Base-by-base conservation (phyloP, 2,113 vertebrate species). In the Sciurus niger region DNA sequence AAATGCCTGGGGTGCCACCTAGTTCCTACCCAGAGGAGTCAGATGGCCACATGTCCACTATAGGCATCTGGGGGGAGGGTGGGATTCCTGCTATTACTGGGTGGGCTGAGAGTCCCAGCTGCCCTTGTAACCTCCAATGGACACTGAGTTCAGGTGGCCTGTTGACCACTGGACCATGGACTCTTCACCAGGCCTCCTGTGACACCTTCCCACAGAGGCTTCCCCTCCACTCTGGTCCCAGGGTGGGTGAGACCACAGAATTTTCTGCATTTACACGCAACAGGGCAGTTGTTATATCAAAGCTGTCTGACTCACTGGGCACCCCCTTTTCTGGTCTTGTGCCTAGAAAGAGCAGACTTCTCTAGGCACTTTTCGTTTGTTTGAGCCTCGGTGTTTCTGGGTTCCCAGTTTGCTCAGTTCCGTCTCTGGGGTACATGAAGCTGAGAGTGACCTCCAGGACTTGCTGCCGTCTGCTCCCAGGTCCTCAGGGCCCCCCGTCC, bases 401-500 rank as follows among this genome's bases (percentile, higher is more conserved):
- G n/a, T 58, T 58, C 32, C 55, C 88, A 83, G 70, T 46, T 18
- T 60, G 10, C 34, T 87, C 20, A 51, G 63, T 12, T 58, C 25
- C 63, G 67, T 10, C 55, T 48, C 55, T 74, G 77, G 46, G 46
- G 5, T 86, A 4, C 4, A 17, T 10, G 34, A 91, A 37, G 55
- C 76, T 12, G 14, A 22, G n/a, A 70, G 46, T 13, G 37, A 12
- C 25, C 48, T 53, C 48, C 43, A 63, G 34, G 30, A 16, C 76
- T 37, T 25, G 11, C 22, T 4, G 4, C 34, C 6, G 1, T 46
- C 10, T 16, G 5, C 46, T 67, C 30, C n/a, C 55, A 40, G 46
- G 46, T n/a, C 7, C n/a, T 9, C 32, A 18, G n/a, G n/a, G 2
- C 2, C 0, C 20, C 32, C 6, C 0, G 37, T 70, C 22, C 55